phyloP scores from a whole-genome alignment of 2,797 vertebrate species.

The Distichodus sexfasciatus region DNA sequence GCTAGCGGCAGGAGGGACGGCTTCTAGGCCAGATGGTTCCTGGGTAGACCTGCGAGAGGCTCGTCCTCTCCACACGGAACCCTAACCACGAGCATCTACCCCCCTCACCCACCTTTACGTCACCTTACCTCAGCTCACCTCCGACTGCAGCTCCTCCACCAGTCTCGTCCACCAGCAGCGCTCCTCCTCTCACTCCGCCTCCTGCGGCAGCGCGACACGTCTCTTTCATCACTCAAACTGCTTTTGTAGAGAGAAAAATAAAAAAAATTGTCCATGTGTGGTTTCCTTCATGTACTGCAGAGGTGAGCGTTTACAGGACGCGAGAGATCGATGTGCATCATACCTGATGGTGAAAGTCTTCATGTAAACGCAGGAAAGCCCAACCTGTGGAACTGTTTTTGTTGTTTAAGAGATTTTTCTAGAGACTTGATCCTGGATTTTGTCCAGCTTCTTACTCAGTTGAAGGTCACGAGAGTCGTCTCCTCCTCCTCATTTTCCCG shows the following conservation, averaged over 20 bases:
- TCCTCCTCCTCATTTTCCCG: constrained; percentile 47
- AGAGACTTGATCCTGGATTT: constrained; percentile 18
- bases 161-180: constrained; percentile 16
- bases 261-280: background rate
- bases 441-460: constrained; percentile 6
- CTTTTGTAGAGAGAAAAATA: too few relatives aligned
- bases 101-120: constrained; percentile 31
- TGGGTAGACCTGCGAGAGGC: constrained; percentile 57
- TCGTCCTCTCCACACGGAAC: constrained; percentile 47
- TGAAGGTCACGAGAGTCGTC: constrained; percentile 36
- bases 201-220: too few relatives aligned
- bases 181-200: too few relatives aligned
- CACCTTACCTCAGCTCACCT: constrained; percentile 30
- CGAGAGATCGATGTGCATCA: constrained; percentile 15
- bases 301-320: constrained; percentile 28
- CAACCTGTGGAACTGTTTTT: constrained; percentile 31
- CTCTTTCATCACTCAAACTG: too few relatives aligned
- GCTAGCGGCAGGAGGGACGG: constrained; percentile 64
- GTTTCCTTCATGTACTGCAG: constrained; percentile 22
- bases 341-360: constrained; percentile 11
- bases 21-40: constrained; percentile 62
- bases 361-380: background rate
- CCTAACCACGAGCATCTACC: constrained; percentile 55
- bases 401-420: constrained; percentile 12
- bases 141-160: constrained; percentile 29